Percentiles rank a stretch among this genome's conserved stretches.
These are phyloP conservation scores for Epinephelus coioides DNA, from an alignment of 2,797 vertebrate species.

Conservation along the genomic window DNA sequence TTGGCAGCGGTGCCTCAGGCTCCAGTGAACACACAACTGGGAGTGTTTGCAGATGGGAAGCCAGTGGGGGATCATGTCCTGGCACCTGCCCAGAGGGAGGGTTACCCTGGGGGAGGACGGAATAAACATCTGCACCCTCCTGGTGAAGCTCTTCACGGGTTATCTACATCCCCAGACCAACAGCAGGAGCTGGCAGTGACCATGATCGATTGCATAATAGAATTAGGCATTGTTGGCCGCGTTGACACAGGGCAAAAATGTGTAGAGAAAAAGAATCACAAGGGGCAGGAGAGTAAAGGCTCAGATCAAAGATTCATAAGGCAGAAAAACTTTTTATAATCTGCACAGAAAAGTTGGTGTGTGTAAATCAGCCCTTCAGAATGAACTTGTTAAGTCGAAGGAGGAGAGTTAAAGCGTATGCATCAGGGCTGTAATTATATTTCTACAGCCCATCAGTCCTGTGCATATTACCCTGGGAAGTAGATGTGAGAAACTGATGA, in stretches of 20 bases:
- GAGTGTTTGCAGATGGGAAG: background rate
- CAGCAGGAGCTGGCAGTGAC: background rate
- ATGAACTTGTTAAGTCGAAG: slow-evolving; percentile 55
- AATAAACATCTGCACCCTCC: background rate
- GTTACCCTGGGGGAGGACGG: background rate
- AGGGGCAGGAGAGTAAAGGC: background rate
- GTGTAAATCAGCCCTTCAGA: slow-evolving; percentile 16
- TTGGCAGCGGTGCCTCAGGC: background rate
- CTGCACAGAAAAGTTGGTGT: slow-evolving; percentile 14
- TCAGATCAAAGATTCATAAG: slow-evolving; percentile 5
- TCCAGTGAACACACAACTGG: background rate
- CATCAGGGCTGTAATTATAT: slow-evolving; percentile 66
- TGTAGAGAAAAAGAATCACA: background rate
- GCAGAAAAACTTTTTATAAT: background rate
- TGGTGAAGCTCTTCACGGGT: background rate
- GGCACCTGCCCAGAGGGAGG: background rate
- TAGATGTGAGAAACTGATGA: slow-evolving; percentile 52
- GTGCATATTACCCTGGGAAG: slow-evolving; percentile 42
- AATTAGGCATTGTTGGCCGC: background rate
- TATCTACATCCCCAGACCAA: background rate
- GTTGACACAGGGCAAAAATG: too few relatives aligned
- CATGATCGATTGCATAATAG: background rate
- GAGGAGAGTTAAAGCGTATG: slow-evolving; percentile 50
- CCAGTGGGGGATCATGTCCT: background rate
- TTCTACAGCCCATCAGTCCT: slow-evolving; percentile 55